These are phyloP conservation scores for Pseudomyrmex flavicornis DNA, from an alignment of 1,140 invertebrate species.

Conservation along the genomic window DNA sequence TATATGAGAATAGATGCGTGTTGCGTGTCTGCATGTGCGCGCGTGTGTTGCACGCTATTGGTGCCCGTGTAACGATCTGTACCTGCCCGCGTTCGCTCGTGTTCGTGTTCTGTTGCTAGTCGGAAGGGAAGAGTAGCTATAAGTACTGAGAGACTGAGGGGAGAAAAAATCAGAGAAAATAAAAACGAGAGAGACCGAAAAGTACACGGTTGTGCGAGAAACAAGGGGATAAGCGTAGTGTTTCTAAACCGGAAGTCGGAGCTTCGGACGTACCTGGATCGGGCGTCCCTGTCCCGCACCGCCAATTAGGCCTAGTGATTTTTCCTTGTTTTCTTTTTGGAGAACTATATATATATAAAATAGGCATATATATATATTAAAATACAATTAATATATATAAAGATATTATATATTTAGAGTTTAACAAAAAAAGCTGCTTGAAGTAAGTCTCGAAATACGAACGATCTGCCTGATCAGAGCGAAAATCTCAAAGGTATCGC, in stretches of 20 bases:
- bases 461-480: constrained; percentile 61
- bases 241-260: constrained; percentile 54
- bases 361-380: constrained; percentile 58
- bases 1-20: neutral
- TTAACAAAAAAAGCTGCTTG: constrained; percentile 75
- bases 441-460: constrained; percentile 68
- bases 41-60: constrained; percentile 37
- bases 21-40: neutral
- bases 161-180: neutral
- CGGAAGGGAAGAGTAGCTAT: neutral
- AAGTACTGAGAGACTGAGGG: neutral
- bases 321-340: constrained; percentile 81
- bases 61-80: constrained; percentile 53
- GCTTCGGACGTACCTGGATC: constrained; percentile 36
- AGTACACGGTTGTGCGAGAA: constrained; percentile 16
- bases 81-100: constrained; percentile 56
- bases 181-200: constrained; percentile 13
- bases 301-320: constrained; percentile 85
- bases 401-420: constrained; percentile 77
- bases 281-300: constrained; percentile 72
- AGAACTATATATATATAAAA: constrained; percentile 67
- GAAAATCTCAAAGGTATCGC: constrained; percentile 1
- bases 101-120: neutral
- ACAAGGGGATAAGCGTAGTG: constrained; percentile 50
- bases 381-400: constrained; percentile 59